Conservation (phyloP, 2,797 vertebrate species). For the Echeneis naucrates region DNA sequence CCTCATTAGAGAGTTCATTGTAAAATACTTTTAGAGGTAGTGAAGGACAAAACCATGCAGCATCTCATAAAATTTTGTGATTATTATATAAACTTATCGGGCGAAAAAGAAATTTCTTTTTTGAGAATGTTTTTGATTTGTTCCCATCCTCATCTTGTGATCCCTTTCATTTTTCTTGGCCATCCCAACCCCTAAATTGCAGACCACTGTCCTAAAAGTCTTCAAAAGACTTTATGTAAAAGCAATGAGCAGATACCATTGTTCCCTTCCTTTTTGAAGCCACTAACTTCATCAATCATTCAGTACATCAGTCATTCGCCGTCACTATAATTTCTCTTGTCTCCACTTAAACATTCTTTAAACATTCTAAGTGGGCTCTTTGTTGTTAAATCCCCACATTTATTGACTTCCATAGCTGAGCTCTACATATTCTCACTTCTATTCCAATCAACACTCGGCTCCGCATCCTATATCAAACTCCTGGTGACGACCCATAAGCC, state of each 20-base stretch:
- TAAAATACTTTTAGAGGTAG: background rate
- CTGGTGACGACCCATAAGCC: slow-evolving; percentile 40
- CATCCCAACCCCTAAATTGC: background rate
- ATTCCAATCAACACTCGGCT: slow-evolving; percentile 47
- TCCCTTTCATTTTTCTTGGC: background rate
- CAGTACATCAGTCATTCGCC: background rate
- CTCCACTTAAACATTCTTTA: slow-evolving; percentile 28
- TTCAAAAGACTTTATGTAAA: background rate
- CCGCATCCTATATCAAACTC: slow-evolving; percentile 40
- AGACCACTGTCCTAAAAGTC: background rate
- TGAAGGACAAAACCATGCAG: background rate
- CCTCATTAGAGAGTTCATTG: background rate
- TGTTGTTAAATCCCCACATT: slow-evolving; percentile 12
- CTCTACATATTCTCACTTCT: slow-evolving; percentile 42
- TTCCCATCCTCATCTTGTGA: background rate
- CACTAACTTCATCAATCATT: slow-evolving; percentile 5
- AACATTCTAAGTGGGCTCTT: slow-evolving; percentile 10
- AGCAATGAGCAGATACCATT: background rate
- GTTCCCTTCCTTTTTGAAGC: background rate
- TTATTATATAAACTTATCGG: background rate
- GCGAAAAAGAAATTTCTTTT: no score
- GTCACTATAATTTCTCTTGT: slow-evolving; percentile 8
- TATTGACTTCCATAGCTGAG: slow-evolving; percentile 30
- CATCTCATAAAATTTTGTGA: background rate
- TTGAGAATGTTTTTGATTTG: no score